phyloP scores from a whole-genome alignment of 2,797 vertebrate species.

The Astyanax mexicanus region DNA sequence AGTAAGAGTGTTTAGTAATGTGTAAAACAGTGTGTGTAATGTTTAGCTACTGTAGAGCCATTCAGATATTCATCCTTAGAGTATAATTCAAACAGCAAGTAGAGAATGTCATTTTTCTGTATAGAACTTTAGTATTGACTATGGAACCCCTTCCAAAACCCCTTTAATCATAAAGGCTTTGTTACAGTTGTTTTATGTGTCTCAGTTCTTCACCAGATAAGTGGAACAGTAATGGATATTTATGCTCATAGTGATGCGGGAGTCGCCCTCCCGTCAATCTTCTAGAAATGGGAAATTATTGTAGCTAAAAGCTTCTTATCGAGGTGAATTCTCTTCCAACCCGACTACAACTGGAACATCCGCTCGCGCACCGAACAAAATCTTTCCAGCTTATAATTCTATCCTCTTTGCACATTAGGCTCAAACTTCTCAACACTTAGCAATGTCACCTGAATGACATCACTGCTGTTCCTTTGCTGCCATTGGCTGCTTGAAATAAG shows the following conservation, averaged over 20 bases:
- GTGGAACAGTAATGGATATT: neutral
- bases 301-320: neutral
- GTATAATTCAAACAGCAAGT: too few species aligned
- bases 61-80: too few species aligned
- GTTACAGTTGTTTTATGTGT: too few species aligned
- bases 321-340: neutral
- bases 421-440: neutral
- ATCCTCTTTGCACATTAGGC: neutral
- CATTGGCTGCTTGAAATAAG: neutral
- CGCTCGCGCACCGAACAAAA: neutral
- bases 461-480: neutral
- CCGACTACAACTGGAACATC: neutral
- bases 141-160: too few species aligned
- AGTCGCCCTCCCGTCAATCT: neutral
- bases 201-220: too few species aligned
- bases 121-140: too few species aligned
- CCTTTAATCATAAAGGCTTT: too few species aligned
- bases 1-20: too few species aligned
- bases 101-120: too few species aligned
- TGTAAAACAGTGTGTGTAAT: too few species aligned
- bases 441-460: neutral
- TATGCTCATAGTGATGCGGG: neutral
- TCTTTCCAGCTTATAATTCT: neutral
- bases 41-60: too few species aligned
- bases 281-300: neutral